Percentiles rank a stretch among this genome's conserved stretches.
phyloP scores from a whole-genome alignment of 2,888 invertebrate species.

The Anoplius nigerrimus region DNA sequence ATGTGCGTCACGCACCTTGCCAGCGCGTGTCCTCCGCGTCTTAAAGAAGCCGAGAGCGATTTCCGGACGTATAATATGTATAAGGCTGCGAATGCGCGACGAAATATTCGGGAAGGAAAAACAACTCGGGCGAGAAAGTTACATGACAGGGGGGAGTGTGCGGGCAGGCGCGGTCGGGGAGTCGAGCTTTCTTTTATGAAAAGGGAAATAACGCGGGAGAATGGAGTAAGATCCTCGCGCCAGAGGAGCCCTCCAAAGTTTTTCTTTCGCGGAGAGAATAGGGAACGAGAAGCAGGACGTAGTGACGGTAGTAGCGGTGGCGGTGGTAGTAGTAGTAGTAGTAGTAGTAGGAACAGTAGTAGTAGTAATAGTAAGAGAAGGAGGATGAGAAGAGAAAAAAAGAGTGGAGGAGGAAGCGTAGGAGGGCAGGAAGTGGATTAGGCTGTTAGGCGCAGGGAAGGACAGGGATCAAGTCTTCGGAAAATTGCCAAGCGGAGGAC shows the following conservation, averaged over 20 bases:
- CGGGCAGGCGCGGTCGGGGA: neutral
- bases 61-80: too few relatives aligned
- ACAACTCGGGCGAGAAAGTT: neutral
- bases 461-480: conserved; percentile 32
- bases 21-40: too few relatives aligned
- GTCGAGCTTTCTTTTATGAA: conserved; percentile 41
- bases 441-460: conserved; percentile 24
- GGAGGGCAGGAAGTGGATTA: conserved; percentile 32
- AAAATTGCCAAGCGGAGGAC: conserved; percentile 39
- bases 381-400: conserved; percentile 20
- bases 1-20: too few relatives aligned
- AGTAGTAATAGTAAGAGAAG: too few relatives aligned
- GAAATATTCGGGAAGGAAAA: neutral
- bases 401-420: conserved; percentile 23
- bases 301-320: too few relatives aligned
- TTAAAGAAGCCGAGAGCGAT: too few relatives aligned
- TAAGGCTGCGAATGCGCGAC: too few relatives aligned
- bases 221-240: conserved; percentile 48
- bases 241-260: conserved; percentile 51
- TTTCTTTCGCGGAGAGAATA: conserved; percentile 21
- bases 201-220: conserved; percentile 55
- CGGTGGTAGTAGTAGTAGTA: too few relatives aligned
- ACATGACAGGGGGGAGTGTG: neutral
- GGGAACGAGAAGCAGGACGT: conserved; percentile 14
- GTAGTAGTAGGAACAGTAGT: too few relatives aligned